Percentiles rank a stretch among this genome's conserved stretches.
phyloP scores from a whole-genome alignment of 1,140 invertebrate species.

The Bicyclus anynana region DNA sequence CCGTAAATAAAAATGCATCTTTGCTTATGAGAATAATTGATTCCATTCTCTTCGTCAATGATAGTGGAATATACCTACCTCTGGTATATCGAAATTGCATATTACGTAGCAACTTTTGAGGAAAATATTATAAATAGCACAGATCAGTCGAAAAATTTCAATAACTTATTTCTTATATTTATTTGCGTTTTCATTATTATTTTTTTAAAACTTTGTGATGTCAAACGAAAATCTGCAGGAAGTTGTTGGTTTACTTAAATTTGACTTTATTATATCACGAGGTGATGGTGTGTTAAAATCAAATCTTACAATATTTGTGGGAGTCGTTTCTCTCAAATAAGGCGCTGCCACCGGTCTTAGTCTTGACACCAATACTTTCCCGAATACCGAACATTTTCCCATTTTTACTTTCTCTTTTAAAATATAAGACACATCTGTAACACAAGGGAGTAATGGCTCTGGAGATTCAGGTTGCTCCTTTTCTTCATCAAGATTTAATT shows the following conservation, averaged over 20 bases:
- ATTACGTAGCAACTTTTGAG: too few species aligned
- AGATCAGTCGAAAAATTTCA: too few species aligned
- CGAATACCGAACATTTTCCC: conserved; percentile 53
- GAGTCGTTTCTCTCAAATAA: conserved; percentile 38
- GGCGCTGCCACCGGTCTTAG: conserved; percentile 39
- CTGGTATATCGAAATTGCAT: too few species aligned
- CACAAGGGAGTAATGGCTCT: conserved; percentile 40
- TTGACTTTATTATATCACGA: conserved; percentile 53
- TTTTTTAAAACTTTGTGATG: background rate
- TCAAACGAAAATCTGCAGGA: conserved; percentile 20
- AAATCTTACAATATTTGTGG: conserved; percentile 39
- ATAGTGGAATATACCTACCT: too few species aligned
- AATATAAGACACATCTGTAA: conserved; percentile 53
- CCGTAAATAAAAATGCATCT: background rate
- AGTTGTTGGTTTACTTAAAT: conserved; percentile 39
- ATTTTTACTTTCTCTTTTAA: conserved; percentile 38
- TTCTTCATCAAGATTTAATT: conserved; percentile 33
- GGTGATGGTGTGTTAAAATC: conserved; percentile 54
- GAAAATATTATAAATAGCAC: too few species aligned
- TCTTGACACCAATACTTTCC: conserved; percentile 45
- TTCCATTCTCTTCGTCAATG: too few species aligned
- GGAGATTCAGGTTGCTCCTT: conserved; percentile 17
- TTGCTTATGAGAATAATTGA: too few species aligned
- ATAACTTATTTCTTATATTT: too few species aligned
- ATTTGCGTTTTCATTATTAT: too few species aligned